Evolutionary conservation across 2,113 vertebrate genomes (phyloP), one percentile per base, ranked within the genome.

Genomic region (Hippocampus comes): DNA sequence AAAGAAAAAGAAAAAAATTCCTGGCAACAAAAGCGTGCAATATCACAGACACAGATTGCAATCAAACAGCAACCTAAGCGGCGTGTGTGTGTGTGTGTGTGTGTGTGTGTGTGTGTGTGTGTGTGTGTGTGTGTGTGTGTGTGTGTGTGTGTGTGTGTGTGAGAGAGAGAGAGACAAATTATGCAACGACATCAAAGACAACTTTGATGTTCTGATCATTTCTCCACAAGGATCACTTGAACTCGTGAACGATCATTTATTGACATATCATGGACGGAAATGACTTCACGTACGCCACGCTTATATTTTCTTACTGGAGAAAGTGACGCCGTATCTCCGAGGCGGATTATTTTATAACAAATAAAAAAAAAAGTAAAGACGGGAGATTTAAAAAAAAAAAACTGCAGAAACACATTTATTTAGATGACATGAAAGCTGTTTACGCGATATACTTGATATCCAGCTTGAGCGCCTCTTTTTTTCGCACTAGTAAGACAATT

Each of bases 241-340:
- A 60, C 12, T 67, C 71, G 80, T 85, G 80, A 88, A 79, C 14
- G 65, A 75, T 78, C 68, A 84, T 88, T 82, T 72, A 83, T 15
- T 41, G 9, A 92, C 86, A 91, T 91, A 90, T 90, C 89, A 91
- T 71, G 63, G 5, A 79, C 84, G 73, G 82, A 78, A 78, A 80
- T 68, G 48, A 74, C 84, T 89, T 84, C 79, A 84, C 71, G 55
- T 87, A 76, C 68, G 65, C 86, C 85, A 81, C 83, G 72, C 68
- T 84, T 90, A 86, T 92, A 92, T 92, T 91, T 91, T 90, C 84
- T 90, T 92, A 90, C 83, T 81, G 78, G 74, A 67, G 80, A 86
- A 83, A 77, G 77, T 75, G 71, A 81, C 30, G 73, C 78, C 81
- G 89, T 85, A 64, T 83, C 84, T 86, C 71, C 67, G 63, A 73